Conservation (phyloP, 2,888 invertebrate species). For the Catocala fraxini region DNA sequence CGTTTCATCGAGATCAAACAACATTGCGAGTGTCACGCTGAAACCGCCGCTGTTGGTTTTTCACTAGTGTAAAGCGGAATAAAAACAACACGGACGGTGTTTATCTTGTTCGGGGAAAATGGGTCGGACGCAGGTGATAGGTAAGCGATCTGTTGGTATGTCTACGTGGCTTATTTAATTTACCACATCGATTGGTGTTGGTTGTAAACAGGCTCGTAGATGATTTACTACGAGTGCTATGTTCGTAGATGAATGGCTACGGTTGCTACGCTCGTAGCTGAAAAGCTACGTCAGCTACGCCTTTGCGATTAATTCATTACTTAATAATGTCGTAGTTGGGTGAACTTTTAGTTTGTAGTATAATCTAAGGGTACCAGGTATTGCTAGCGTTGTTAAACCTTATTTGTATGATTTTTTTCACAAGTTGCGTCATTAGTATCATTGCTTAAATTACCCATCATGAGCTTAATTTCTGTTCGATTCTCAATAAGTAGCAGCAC, state of each 20-base stretch:
- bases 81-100: conserved; percentile 15
- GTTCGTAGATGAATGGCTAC: not conserved
- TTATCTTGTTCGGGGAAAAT: conserved; percentile 16
- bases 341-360: not conserved
- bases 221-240: not conserved
- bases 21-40: not conserved
- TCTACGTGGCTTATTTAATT: conserved; percentile 38
- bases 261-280: not conserved
- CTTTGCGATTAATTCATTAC: not conserved
- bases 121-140: conserved; percentile 27
- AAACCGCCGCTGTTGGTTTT: not conserved
- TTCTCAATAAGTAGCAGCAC: too few relatives aligned
- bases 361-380: too few relatives aligned
- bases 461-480: too few relatives aligned
- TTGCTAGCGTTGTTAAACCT: too few relatives aligned
- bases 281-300: too few relatives aligned
- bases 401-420: too few relatives aligned
- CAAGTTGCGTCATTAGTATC: too few relatives aligned
- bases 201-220: not conserved
- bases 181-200: not conserved
- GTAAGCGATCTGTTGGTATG: conserved; percentile 28
- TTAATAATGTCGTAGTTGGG: not conserved
- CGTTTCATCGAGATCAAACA: too few relatives aligned
- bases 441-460: too few relatives aligned
- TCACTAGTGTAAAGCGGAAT: not conserved